Conservation (phyloP, 2,113 vertebrate genomes). For the Podilymbus podiceps region DNA sequence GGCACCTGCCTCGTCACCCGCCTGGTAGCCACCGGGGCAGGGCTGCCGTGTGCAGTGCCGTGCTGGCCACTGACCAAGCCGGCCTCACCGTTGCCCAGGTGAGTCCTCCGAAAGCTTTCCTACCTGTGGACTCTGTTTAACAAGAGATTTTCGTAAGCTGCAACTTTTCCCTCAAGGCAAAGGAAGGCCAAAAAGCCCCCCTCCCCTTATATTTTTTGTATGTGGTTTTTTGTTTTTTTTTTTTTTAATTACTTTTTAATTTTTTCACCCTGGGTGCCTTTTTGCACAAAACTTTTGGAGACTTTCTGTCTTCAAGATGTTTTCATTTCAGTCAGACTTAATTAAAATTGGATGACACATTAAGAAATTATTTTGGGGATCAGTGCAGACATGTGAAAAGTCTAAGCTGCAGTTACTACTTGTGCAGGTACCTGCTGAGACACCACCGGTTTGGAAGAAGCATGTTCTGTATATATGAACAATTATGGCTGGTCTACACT, state of each 20-base stretch:
- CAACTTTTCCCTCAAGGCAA: background rate
- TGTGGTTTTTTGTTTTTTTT: background rate
- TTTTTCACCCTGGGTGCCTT: background rate
- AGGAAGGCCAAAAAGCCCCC: background rate
- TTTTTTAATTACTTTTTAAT: too few species aligned
- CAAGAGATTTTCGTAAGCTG: background rate
- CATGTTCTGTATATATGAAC: background rate
- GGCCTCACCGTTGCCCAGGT: accelerated
- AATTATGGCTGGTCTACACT: background rate
- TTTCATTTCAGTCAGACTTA: background rate
- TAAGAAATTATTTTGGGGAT: background rate
- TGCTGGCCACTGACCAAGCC: background rate
- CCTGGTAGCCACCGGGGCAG: accelerated
- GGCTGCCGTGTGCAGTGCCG: accelerated
- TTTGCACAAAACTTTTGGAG: background rate
- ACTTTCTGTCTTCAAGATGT: background rate
- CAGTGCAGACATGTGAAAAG: background rate
- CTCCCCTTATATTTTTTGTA: too few species aligned
- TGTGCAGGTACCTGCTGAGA: background rate
- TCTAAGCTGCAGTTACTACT: background rate
- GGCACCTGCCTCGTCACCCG: background rate
- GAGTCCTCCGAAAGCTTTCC: background rate
- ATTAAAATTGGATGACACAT: background rate
- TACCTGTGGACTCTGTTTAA: background rate
- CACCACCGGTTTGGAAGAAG: accelerated